These are phyloP conservation scores for Staurois parvus DNA, from an alignment of 2,797 vertebrate species.

Conservation along the genomic window DNA sequence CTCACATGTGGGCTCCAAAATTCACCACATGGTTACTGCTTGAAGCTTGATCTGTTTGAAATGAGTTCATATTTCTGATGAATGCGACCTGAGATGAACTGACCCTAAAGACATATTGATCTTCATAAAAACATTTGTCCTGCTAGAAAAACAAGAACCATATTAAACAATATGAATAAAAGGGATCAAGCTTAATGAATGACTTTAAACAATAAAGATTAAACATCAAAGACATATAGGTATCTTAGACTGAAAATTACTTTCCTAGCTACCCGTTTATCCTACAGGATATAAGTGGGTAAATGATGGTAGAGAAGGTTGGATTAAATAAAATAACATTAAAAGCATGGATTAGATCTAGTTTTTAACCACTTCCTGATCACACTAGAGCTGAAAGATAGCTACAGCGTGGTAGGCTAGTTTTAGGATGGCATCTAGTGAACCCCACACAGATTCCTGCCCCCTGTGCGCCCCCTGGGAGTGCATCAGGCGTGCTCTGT, in stretches of 20 bases:
- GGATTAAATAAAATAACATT: too few relatives aligned
- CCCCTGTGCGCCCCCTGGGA: too few relatives aligned
- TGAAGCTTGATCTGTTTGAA: constrained; percentile 2
- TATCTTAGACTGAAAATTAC: not conserved
- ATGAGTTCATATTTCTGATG: not conserved
- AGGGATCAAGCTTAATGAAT: not conserved
- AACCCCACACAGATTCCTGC: too few relatives aligned
- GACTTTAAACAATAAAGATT: not conserved
- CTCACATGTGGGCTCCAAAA: not conserved
- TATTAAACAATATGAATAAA: not conserved
- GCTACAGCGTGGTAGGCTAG: too few relatives aligned
- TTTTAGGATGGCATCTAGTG: too few relatives aligned
- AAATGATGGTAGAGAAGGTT: not conserved
- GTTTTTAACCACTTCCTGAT: too few relatives aligned
- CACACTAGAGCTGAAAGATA: too few relatives aligned
- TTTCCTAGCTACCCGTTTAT: not conserved
- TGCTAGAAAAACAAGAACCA: not conserved
- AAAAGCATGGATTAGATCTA: too few relatives aligned
- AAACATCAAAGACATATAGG: not conserved
- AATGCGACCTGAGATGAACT: not conserved
- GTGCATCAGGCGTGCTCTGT: too few relatives aligned
- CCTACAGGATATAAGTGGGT: not conserved
- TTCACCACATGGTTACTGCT: not conserved
- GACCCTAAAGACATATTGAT: not conserved
- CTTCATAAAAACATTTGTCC: not conserved